Conservation (phyloP, 2,888 invertebrate genomes). For the Thera britannica region DNA sequence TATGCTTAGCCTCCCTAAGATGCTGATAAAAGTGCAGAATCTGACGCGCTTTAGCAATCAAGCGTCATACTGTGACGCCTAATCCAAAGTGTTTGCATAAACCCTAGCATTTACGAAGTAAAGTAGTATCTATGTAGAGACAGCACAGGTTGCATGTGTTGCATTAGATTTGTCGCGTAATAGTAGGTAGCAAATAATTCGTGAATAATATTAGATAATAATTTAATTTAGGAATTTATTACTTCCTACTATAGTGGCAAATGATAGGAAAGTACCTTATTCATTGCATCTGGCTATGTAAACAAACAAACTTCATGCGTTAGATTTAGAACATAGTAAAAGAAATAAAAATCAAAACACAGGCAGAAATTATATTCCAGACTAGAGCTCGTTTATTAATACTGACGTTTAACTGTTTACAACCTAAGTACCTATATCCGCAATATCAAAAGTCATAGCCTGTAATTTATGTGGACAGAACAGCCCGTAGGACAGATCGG, state of each 20-base stretch:
- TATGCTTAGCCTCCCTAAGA: background rate
- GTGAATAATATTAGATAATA: too few relatives aligned
- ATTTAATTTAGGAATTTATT: too few relatives aligned
- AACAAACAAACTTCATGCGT: too few relatives aligned
- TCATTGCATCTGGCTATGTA: too few relatives aligned
- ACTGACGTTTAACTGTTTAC: slow-evolving; percentile 27
- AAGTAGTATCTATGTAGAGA: background rate
- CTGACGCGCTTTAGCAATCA: slow-evolving; percentile 1
- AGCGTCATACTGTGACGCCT: background rate
- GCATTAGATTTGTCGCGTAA: too few relatives aligned
- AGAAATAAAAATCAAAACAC: too few relatives aligned
- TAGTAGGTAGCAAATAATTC: background rate
- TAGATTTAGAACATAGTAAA: too few relatives aligned
- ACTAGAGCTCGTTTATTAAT: slow-evolving; percentile 27
- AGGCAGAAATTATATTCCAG: slow-evolving; percentile 1
- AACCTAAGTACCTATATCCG: slow-evolving; percentile 34
- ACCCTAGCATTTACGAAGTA: too few relatives aligned
- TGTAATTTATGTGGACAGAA: slow-evolving; percentile 38
- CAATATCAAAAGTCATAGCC: slow-evolving; percentile 30
- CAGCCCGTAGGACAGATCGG: slow-evolving; percentile 34
- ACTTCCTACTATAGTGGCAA: too few relatives aligned
- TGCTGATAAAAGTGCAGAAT: background rate
- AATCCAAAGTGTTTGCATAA: background rate
- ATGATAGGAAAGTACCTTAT: too few relatives aligned
- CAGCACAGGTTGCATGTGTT: background rate